A percentile compares a stretch with the other conserved stretches of the same genome.
Conservation (phyloP, 1,140 invertebrate genomes). For the Bombus cullumanus region DNA sequence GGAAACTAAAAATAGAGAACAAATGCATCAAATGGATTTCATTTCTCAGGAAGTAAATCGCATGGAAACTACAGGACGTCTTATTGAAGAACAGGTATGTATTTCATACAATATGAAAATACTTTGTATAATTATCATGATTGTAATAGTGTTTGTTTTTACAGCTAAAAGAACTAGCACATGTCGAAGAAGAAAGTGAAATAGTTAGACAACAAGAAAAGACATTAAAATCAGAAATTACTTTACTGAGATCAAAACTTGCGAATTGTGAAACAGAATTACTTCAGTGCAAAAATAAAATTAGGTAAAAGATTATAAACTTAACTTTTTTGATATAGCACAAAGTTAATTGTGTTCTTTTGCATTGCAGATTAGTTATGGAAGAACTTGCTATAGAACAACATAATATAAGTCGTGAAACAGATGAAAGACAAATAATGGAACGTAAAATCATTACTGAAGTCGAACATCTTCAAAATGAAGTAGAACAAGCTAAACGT, state of each 20-base stretch:
- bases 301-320: slow-evolving; percentile 83
- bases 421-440: slow-evolving; percentile 88
- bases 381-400: slow-evolving; percentile 86
- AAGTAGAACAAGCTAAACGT: slow-evolving; percentile 92
- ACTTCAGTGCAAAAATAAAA: slow-evolving; percentile 94
- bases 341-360: slow-evolving; percentile 14
- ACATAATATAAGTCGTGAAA: slow-evolving; percentile 80
- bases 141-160: slow-evolving; percentile 23
- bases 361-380: slow-evolving; percentile 83
- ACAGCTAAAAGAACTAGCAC: slow-evolving; percentile 89
- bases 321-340: background rate
- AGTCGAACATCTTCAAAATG: slow-evolving; percentile 91
- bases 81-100: slow-evolving; percentile 89
- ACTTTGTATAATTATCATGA: slow-evolving; percentile 1
- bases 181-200: slow-evolving; percentile 94
- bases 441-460: slow-evolving; percentile 90
- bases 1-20: slow-evolving; percentile 93
- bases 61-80: slow-evolving; percentile 88
- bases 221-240: slow-evolving; percentile 92
- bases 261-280: slow-evolving; percentile 94
- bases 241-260: slow-evolving; percentile 90
- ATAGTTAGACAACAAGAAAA: slow-evolving; percentile 94
- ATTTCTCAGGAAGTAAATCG: slow-evolving; percentile 91
- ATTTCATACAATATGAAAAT: background rate
- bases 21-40: slow-evolving; percentile 91